Percentiles rank a stretch among this genome's conserved stretches.
These are phyloP conservation scores for Drosophila hydei DNA, from an alignment of 1,140 invertebrate species.

Conservation along the genomic window DNA sequence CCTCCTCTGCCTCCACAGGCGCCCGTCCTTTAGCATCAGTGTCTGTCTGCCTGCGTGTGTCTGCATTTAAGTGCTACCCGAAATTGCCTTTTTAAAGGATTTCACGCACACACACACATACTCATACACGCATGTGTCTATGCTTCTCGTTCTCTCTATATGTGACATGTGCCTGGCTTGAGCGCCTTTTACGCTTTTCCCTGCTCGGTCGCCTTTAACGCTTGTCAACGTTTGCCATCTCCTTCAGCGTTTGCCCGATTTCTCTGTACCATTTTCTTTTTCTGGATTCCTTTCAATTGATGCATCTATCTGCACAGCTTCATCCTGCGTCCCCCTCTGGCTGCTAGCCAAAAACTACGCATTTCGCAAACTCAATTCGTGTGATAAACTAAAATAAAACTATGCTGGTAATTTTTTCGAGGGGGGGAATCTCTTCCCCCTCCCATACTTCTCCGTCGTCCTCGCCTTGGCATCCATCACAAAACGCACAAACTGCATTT, in stretches of 20 bases:
- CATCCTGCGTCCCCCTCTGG: slow-evolving; percentile 2
- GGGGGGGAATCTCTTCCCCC: not conserved
- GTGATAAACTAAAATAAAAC: slow-evolving; percentile 81
- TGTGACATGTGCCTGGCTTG: slow-evolving; percentile 33
- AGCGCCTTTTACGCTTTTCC: slow-evolving; percentile 19
- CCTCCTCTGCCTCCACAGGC: slow-evolving; percentile 32
- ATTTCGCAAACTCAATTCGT: slow-evolving; percentile 75
- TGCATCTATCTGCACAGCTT: slow-evolving; percentile 61
- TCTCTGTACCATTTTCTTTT: slow-evolving; percentile 57
- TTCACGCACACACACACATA: slow-evolving; percentile 52
- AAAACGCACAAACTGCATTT: slow-evolving; percentile 33
- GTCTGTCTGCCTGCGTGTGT: slow-evolving; percentile 53
- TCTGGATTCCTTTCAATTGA: slow-evolving; percentile 66
- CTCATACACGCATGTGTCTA: slow-evolving; percentile 10
- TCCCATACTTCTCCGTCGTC: not conserved
- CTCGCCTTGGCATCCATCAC: not conserved
- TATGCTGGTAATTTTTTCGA: slow-evolving; percentile 56
- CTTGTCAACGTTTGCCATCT: slow-evolving; percentile 71
- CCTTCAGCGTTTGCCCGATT: slow-evolving; percentile 43
- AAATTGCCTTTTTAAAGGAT: slow-evolving; percentile 82
- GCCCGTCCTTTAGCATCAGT: slow-evolving; percentile 1
- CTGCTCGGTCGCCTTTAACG: slow-evolving; percentile 33
- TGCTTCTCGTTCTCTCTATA: slow-evolving; percentile 4
- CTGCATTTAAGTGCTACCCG: slow-evolving; percentile 79
- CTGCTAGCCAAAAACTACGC: slow-evolving; percentile 50